phyloP scores from a whole-genome alignment of 2,113 vertebrate genomes.

The Burhinus bistriatus region DNA sequence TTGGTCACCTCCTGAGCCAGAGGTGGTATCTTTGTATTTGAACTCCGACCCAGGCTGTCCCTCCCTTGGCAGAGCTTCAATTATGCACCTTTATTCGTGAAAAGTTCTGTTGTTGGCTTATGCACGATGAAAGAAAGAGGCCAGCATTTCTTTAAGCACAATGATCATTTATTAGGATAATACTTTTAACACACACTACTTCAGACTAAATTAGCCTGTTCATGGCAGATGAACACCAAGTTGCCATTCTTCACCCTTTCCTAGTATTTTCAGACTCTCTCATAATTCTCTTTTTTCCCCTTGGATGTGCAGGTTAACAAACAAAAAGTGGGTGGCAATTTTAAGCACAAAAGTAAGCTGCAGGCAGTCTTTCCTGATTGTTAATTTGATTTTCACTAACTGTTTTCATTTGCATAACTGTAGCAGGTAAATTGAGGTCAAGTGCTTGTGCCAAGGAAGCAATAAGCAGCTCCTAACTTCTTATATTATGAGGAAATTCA shows the following conservation, averaged over 20 bases:
- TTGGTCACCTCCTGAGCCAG: background rate
- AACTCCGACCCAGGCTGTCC: background rate
- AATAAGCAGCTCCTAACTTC: background rate
- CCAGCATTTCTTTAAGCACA: background rate
- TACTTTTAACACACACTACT: background rate
- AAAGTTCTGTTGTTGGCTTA: background rate
- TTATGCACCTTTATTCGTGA: background rate
- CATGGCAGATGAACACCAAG: background rate
- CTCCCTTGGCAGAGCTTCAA: background rate
- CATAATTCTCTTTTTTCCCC: background rate
- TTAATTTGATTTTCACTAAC: slow-evolving; percentile 52
- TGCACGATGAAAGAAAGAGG: background rate
- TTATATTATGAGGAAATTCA: background rate
- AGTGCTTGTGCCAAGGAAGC: background rate
- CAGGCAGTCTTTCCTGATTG: background rate
- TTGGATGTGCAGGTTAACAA: slow-evolving; percentile 25
- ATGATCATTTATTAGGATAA: background rate
- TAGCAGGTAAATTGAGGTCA: slow-evolving; percentile 11
- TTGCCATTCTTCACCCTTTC: slow-evolving; percentile 24
- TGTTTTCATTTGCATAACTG: slow-evolving; percentile 36
- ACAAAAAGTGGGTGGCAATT: slow-evolving; percentile 38
- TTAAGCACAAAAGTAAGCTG: background rate
- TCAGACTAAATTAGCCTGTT: slow-evolving; percentile 2
- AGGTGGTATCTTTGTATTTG: background rate
- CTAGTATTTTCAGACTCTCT: background rate